phyloP scores from a whole-genome alignment of 1,140 invertebrate species.

The Stegodyphus dumicola region DNA sequence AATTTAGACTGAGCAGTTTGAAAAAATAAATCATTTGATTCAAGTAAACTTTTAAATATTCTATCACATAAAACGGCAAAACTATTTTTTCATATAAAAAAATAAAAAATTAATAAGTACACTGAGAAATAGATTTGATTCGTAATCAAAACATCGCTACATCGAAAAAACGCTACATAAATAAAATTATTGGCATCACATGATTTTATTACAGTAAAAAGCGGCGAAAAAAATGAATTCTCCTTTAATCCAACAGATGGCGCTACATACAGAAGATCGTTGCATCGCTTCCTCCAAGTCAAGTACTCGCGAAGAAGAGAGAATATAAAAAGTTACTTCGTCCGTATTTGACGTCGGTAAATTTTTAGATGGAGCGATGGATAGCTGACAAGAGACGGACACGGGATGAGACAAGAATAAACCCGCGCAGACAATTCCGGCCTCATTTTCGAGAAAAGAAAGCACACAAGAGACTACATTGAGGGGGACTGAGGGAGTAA shows the following conservation, averaged over 20 bases:
- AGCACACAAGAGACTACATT: not conserved
- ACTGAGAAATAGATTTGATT: no score
- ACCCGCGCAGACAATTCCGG: constrained; percentile 34
- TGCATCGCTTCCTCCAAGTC: no score
- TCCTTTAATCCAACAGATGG: constrained; percentile 13
- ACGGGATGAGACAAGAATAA: constrained; percentile 39
- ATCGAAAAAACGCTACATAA: no score
- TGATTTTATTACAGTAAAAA: no score
- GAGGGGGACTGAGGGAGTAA: not conserved
- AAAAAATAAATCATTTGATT: no score
- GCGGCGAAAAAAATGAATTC: not conserved
- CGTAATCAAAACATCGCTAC: no score
- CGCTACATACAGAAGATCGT: constrained; percentile 9
- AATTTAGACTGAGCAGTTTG: no score
- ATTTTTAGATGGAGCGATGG: constrained; percentile 30
- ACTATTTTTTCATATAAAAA: no score
- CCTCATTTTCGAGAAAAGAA: constrained; percentile 5
- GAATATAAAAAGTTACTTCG: not conserved
- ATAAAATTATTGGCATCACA: no score
- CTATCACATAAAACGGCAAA: no score
- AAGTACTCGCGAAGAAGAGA: not conserved
- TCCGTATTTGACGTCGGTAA: not conserved
- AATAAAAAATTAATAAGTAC: no score
- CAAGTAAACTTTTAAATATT: no score
- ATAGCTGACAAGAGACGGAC: constrained; percentile 52